These are phyloP conservation scores for Metopia argyrocephala DNA, from an alignment of 2,888 invertebrate species.

Conservation along the genomic window DNA sequence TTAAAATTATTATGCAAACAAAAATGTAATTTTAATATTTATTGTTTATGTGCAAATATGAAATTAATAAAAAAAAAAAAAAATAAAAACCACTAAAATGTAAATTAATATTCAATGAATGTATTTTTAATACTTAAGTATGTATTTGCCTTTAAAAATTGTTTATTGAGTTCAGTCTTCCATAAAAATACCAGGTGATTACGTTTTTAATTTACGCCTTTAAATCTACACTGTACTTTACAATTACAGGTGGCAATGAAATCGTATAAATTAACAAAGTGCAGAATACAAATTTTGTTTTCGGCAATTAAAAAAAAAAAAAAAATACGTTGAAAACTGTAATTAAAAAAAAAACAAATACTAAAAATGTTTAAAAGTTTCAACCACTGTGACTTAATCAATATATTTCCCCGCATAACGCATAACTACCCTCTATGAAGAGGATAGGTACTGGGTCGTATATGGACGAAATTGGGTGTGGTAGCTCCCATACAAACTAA, in stretches of 20 bases:
- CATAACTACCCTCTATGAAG: too few species aligned
- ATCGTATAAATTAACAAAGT: not conserved
- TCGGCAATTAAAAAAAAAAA: too few species aligned
- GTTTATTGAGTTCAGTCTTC: not conserved
- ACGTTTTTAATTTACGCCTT: not conserved
- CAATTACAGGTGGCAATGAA: not conserved
- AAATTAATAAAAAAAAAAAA: not conserved
- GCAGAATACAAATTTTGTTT: too few species aligned
- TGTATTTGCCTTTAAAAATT: not conserved
- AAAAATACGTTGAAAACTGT: too few species aligned
- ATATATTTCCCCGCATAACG: too few species aligned
- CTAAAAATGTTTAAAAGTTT: too few species aligned
- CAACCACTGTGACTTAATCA: too few species aligned
- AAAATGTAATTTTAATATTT: not conserved
- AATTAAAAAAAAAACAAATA: too few species aligned
- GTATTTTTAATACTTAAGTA: not conserved
- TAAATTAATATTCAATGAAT: slow-evolving; percentile 20
- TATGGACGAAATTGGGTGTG: too few species aligned
- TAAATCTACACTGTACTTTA: not conserved
- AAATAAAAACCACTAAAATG: slow-evolving; percentile 2
- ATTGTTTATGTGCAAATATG: not conserved
- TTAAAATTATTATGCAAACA: too few species aligned
- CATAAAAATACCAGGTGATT: not conserved
- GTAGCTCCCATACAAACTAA: too few species aligned
- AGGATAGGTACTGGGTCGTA: too few species aligned